phyloP scores from a whole-genome alignment of 1,140 invertebrate species.

The Heliconius eleuchia region DNA sequence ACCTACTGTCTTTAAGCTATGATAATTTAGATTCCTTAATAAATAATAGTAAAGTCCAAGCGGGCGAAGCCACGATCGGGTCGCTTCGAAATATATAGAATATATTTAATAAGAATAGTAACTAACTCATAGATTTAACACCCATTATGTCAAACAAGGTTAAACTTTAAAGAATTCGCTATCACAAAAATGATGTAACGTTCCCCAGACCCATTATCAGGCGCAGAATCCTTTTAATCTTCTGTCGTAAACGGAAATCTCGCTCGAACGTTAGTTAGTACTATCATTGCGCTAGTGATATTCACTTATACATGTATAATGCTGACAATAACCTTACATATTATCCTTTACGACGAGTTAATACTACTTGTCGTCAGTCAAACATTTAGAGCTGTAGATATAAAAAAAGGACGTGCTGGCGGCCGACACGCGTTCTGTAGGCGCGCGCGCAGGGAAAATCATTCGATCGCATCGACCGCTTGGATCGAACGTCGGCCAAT shows the following conservation, averaged over 20 bases:
- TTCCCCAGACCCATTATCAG: slow-evolving; percentile 62
- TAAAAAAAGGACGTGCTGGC: slow-evolving; percentile 74
- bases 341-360: slow-evolving; percentile 79
- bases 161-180: slow-evolving; percentile 51
- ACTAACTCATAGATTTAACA: slow-evolving; percentile 42
- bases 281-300: slow-evolving; percentile 55
- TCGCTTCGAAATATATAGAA: neutral
- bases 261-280: slow-evolving; percentile 52
- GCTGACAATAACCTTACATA: slow-evolving; percentile 74
- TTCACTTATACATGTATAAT: slow-evolving; percentile 56
- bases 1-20: too few species aligned
- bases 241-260: slow-evolving; percentile 74
- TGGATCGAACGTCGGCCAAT: slow-evolving; percentile 62
- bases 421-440: slow-evolving; percentile 50
- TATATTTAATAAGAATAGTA: slow-evolving; percentile 25
- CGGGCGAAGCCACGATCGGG: too few species aligned
- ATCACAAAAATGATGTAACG: slow-evolving; percentile 68
- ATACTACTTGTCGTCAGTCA: slow-evolving; percentile 70
- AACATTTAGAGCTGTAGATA: slow-evolving; percentile 74
- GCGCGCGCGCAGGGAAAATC: slow-evolving; percentile 73
- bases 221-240: slow-evolving; percentile 72
- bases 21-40: too few species aligned
- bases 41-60: too few species aligned
- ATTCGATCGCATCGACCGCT: slow-evolving; percentile 65
- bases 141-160: slow-evolving; percentile 51